These are phyloP conservation scores for Acheta domesticus DNA, from an alignment of 2,888 invertebrate species.

Conservation along the genomic window DNA sequence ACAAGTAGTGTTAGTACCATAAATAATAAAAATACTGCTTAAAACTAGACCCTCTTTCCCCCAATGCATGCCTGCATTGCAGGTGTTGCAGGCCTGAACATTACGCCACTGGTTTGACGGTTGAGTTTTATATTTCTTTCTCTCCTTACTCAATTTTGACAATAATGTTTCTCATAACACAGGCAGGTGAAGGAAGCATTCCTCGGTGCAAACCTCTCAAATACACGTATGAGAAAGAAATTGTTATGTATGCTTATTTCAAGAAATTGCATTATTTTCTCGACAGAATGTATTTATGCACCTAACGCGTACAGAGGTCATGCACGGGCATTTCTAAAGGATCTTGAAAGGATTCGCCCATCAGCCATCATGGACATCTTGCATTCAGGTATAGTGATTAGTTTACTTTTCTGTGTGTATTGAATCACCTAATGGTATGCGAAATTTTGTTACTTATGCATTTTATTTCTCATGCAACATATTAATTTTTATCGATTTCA, in stretches of 20 bases:
- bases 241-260: conserved; percentile 98
- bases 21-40: too few relatives aligned
- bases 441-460: too few relatives aligned
- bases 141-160: not conserved
- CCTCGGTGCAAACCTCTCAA: conserved; percentile 94
- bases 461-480: too few relatives aligned
- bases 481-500: too few relatives aligned
- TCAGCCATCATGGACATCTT: conserved; percentile 90
- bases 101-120: too few relatives aligned
- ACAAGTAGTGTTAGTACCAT: too few relatives aligned
- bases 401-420: too few relatives aligned
- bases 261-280: conserved; percentile 94
- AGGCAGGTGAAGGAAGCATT: conserved; percentile 77
- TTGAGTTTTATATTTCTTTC: conserved; percentile 20
- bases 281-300: conserved; percentile 97
- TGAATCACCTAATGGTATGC: too few relatives aligned
- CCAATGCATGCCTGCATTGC: too few relatives aligned
- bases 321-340: conserved; percentile 85
- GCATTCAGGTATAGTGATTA: conserved; percentile 64
- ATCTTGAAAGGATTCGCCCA: conserved; percentile 90
- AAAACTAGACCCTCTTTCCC: too few relatives aligned
- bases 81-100: too few relatives aligned
- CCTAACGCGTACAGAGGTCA: conserved; percentile 96
- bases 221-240: conserved; percentile 98
- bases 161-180: conserved; percentile 41